Evolutionary conservation across 2,888 invertebrate genomes (phyloP), one percentile per base, ranked within the genome.

Genomic region (Trichogramma evanescens): DNA sequence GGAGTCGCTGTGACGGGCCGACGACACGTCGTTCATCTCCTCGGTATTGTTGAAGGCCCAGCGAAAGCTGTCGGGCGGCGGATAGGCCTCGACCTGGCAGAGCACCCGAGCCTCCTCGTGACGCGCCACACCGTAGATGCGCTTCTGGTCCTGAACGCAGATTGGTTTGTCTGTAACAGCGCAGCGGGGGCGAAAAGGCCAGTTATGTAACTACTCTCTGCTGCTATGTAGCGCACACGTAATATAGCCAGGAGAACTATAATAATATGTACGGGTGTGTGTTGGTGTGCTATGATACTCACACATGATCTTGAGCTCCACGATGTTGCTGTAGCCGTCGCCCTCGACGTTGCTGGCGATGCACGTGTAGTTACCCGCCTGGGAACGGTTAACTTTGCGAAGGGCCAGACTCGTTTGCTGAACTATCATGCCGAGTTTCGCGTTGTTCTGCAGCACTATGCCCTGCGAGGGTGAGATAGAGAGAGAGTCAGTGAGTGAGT

Each of bases 41-140:
- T 89, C 87, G 46, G 92, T 90, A 79, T 92, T 93, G 81, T 95
- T 95, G 76, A 94, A 89, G 41, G 88, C 86, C 93, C 93, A 93
- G 70, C 88, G 88, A 78, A 92, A 93, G 72, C 84, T 87, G 72
- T 88, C 87, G 2, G 91, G 91, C 1, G 86, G 84, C 10, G 93
- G 93, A 77, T 88, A 91, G 38, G 92, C 87, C 72, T 93, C 91
- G 51, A 93, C 93, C 77, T 89, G 88, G 75, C 93, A 93, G 54
- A 86, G 80, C 60, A 93, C 86, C 74, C 86, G 86, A 1, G 89
- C 89, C 58, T 87, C 86, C 77, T 93, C 92, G 74, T 89, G 87
- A 62, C 90, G 82, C 2, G 91, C 91, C 3, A 91, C 91, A 1
- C 92, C 93, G 68, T 93, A 93, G 63, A 93, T 86, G 54, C 85